Percentiles rank a stretch among this genome's conserved stretches.
These are phyloP conservation scores for Drepana falcataria DNA, from an alignment of 2,888 invertebrate species.

Conservation along the genomic window DNA sequence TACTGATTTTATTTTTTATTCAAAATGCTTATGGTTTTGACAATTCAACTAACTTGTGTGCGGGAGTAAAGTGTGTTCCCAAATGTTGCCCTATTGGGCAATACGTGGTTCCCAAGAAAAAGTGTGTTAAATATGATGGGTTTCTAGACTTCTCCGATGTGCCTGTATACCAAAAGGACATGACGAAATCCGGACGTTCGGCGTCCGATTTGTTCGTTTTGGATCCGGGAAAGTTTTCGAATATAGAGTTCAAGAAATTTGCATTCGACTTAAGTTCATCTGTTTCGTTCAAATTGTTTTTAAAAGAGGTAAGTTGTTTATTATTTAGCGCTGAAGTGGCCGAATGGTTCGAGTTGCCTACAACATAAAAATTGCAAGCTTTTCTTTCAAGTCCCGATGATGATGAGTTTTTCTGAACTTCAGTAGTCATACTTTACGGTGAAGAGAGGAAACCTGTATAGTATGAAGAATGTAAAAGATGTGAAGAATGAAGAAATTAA, in stretches of 20 bases:
- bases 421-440: no score
- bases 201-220: background rate
- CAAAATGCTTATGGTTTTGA: background rate
- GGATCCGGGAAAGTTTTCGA: background rate
- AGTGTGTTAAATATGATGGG: background rate
- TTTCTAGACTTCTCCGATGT: background rate
- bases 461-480: no score
- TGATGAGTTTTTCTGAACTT: no score
- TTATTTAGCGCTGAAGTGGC: no score
- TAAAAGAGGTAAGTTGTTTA: background rate
- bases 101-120: background rate
- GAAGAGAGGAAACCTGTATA: no score
- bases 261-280: background rate
- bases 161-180: background rate
- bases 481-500: no score
- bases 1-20: background rate
- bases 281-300: background rate
- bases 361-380: no score
- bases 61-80: background rate
- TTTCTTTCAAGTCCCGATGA: no score
- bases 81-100: slow-evolving; percentile 4
- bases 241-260: background rate
- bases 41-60: background rate
- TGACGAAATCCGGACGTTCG: background rate
- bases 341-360: no score